Conservation (phyloP, 2,797 vertebrate genomes). For the Poecile montanus region DNA sequence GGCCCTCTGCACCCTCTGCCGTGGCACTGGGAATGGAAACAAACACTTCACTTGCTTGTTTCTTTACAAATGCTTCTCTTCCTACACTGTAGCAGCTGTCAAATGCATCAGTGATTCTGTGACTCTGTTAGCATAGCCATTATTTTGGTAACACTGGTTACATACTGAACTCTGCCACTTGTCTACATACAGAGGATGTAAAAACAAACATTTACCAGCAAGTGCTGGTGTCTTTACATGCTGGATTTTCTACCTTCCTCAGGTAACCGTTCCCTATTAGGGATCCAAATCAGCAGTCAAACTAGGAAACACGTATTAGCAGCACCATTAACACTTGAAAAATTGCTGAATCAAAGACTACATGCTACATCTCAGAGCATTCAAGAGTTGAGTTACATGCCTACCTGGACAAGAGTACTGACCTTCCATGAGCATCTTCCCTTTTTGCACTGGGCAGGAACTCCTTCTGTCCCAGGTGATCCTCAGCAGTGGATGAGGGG, state of each 20-base stretch:
- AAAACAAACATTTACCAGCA: not conserved
- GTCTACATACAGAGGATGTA: not conserved
- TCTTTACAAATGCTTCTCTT: not conserved
- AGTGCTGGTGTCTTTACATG: not conserved
- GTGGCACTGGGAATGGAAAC: constrained; percentile 72
- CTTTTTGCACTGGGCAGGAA: constrained; percentile 69
- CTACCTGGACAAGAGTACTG: constrained; percentile 44
- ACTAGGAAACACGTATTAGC: not conserved
- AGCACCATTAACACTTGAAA: not conserved
- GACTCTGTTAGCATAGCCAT: not conserved
- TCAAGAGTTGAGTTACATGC: not conserved
- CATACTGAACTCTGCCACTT: not conserved
- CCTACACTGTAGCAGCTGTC: not conserved
- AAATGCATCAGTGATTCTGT: not conserved
- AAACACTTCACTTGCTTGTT: not conserved
- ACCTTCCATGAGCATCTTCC: constrained; percentile 86
- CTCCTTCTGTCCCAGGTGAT: constrained; percentile 77
- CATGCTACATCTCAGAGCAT: too few relatives aligned
- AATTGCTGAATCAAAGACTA: not conserved
- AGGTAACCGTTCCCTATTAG: not conserved
- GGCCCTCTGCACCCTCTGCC: constrained; percentile 81
- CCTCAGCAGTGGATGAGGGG: constrained; percentile 85
- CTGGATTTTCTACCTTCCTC: not conserved
- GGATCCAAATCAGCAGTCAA: not conserved
- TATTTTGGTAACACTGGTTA: not conserved